These are phyloP conservation scores for Syngnathus scovelli DNA, from an alignment of 2,113 vertebrate species.

Conservation along the genomic window DNA sequence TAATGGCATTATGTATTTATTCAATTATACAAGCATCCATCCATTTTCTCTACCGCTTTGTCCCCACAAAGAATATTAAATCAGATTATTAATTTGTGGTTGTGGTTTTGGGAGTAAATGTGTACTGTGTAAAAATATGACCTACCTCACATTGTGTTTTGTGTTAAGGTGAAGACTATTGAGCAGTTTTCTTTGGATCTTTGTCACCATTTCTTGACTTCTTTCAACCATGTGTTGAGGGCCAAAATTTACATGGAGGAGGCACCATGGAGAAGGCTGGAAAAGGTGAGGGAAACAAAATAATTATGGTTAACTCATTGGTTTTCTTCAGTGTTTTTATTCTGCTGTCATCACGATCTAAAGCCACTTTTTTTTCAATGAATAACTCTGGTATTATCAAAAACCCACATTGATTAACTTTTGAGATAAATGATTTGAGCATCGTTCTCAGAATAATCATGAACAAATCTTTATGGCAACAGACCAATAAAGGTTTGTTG, in stretches of 20 bases:
- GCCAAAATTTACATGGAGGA: conserved; percentile 78
- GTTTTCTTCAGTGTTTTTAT: neutral
- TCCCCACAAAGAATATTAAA: neutral
- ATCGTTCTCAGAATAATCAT: neutral
- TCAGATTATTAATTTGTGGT: neutral
- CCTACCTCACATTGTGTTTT: neutral
- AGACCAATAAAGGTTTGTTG: neutral
- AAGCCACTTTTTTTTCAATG: neutral
- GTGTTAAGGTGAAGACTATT: conserved; percentile 73
- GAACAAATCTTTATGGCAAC: neutral
- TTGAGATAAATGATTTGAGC: neutral
- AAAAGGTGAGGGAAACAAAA: conserved; percentile 70
- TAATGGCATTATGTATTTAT: neutral
- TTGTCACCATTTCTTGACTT: conserved; percentile 80
- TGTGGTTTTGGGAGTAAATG: neutral
- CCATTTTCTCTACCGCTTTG: neutral
- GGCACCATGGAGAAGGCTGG: conserved; percentile 79
- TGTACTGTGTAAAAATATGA: neutral
- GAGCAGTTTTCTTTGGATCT: conserved; percentile 83
- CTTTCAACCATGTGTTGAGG: conserved; percentile 77
- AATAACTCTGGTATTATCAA: neutral
- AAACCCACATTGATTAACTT: neutral
- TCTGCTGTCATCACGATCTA: neutral
- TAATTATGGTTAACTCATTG: neutral
- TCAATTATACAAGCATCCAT: neutral